Conservation (phyloP, 2,797 vertebrate species). For the Rhabdomys pumilio region DNA sequence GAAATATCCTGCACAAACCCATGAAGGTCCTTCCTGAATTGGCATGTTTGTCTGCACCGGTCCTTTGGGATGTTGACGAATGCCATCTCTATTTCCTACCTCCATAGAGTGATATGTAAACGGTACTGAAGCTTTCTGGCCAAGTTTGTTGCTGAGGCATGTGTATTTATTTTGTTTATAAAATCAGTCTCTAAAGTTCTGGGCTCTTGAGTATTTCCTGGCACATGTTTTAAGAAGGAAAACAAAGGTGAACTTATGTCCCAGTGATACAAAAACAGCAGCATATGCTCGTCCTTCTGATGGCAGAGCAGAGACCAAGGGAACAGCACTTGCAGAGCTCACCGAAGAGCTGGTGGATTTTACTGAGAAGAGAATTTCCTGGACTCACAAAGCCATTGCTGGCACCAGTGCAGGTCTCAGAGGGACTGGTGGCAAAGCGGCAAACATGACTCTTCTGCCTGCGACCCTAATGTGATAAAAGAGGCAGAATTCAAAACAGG, state of each 20-base stretch:
- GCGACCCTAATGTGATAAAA: conserved; percentile 98
- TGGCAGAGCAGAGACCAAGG: conserved; percentile 98
- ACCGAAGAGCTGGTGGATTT: conserved; percentile 97
- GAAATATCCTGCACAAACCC: conserved; percentile 95
- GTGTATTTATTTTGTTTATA: conserved; percentile 98
- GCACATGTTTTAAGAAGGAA: conserved; percentile 99
- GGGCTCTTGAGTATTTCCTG: conserved; percentile 96
- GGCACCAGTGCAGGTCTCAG: conserved; percentile 94
- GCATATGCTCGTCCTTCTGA: conserved; percentile 98
- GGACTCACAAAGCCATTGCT: conserved; percentile 95
- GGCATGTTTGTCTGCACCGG: conserved; percentile 94
- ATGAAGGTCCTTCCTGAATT: conserved; percentile 95
- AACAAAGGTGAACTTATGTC: conserved; percentile 95
- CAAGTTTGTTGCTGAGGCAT: conserved; percentile 95
- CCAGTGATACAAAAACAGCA: conserved; percentile 97
- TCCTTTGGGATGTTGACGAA: conserved; percentile 93
- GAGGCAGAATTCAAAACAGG: conserved; percentile 97
- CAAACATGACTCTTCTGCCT: conserved; percentile 98
- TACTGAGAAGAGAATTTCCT: conserved; percentile 94
- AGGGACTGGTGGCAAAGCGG: conserved; percentile 97
- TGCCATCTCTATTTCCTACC: conserved; percentile 92
- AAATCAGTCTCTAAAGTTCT: conserved; percentile 97
- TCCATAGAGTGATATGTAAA: conserved; percentile 94
- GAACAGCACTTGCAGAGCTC: conserved; percentile 95
- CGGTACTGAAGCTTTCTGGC: conserved; percentile 95